Percentiles rank a stretch among this genome's conserved stretches.
These are phyloP conservation scores for Melitaea athalia DNA, from an alignment of 2,888 invertebrate genomes.

Conservation along the genomic window DNA sequence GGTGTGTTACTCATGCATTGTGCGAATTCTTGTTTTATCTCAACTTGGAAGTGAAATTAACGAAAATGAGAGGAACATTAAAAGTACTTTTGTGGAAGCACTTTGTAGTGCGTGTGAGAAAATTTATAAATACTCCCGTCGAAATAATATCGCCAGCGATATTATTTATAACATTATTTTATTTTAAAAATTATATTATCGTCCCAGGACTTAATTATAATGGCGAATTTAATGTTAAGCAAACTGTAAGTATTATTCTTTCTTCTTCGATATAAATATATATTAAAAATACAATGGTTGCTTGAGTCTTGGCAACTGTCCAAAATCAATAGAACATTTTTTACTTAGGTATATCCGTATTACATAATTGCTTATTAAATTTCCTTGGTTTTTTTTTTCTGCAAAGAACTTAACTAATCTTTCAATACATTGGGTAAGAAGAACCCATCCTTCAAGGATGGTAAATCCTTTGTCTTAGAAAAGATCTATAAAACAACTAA, in stretches of 20 bases:
- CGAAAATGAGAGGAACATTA: constrained; percentile 45
- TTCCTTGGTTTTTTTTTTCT: no score
- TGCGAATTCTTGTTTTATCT: neutral
- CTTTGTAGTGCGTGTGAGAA: constrained; percentile 49
- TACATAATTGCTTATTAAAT: no score
- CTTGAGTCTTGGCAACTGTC: neutral
- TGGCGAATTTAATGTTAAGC: constrained; percentile 4
- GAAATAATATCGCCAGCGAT: constrained; percentile 49
- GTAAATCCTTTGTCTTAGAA: no score
- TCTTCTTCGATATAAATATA: neutral
- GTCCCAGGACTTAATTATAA: neutral
- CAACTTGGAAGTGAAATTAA: constrained; percentile 12
- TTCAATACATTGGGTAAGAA: no score
- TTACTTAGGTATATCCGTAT: neutral
- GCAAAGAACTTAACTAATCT: no score
- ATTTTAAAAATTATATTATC: constrained; percentile 8
- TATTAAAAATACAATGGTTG: neutral
- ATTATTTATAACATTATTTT: constrained; percentile 43
- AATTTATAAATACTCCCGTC: constrained; percentile 51
- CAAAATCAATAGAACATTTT: constrained; percentile 16
- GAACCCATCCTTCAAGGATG: no score
- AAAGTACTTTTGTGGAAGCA: constrained; percentile 59
- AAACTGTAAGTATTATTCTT: constrained; percentile 24
- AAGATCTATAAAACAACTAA: no score
- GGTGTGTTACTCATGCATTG: constrained; percentile 2